Evolutionary conservation across 2,888 invertebrate genomes (phyloP), one percentile per base, ranked within the genome.

Genomic region (Netelia melanura): DNA sequence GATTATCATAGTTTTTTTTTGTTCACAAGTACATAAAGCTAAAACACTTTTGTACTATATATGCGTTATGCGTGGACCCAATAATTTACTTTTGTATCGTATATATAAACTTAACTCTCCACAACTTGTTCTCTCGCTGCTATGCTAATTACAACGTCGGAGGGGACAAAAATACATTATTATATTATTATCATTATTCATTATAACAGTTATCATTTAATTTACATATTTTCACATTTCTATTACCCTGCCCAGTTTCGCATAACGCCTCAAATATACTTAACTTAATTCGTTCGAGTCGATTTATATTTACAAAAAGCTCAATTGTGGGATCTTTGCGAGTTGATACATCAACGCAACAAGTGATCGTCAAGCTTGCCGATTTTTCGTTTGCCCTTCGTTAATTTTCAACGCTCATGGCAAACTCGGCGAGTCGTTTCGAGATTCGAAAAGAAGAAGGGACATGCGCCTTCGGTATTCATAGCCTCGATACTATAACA

Each of bases 31-130:
- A 92, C 92, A 92, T 87, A 92, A 92, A 92, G 91, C 91, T 92
- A 92, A 92, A 92, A 92, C 91, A 91, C 91, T 92, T 92, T 92
- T 92, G 92, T 92, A 92, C 92, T 91, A 87, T 86, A 87, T 67
- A 84, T 87, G 89, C 89, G 86, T 90, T 90, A 89, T 87, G 89
- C 88, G 88, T 90, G 89, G 88, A 90, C 88, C 91, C 89, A 90
- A 91, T 92, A 92, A 92, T 90, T 92, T 90, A 91, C 88, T 91
- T 89, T 83, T 88, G 80, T 89, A 87, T 90, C 88, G 71, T 81
- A 21, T 85, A 79, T 86, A 87, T 86, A 86, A 86, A 86, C 85
- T 82, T 82, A 85, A 85, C 6, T 81, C 67, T 81, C 84, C 76
- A 83, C 58, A 72, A 74, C 71, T 76, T 21, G 25, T 54, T 71